Base-by-base conservation (phyloP, 2,113 vertebrate genomes). In the Triplophysa rosa region DNA sequence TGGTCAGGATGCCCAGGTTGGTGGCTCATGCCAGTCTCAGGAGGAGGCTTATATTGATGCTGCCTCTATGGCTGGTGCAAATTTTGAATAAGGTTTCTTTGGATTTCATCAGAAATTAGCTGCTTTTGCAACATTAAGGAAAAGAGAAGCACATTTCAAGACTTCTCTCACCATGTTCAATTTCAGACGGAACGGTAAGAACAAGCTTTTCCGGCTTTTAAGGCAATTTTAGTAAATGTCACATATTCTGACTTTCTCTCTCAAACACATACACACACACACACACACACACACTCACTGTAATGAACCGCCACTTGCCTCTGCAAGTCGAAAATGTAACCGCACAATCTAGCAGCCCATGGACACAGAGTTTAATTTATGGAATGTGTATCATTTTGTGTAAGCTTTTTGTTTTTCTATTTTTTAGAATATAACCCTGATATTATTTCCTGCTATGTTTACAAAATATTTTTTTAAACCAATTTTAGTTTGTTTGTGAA, bases 211-310 rank as follows among this genome's bases (percentile, higher is more conserved):
- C 14, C 33, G 65, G 59, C 49, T 80, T 66, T 77, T 63, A 78
- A 84, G 47, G 78, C 78, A 80, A 77, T 80, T 80, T 67, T 54
- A 45, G 82, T 84, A 80, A 84, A 84, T 84, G 78, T 78, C 82
- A 80, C 42, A 33, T 65, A 47, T 37, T 73, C 56, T 40, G 21
- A 58, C 63, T 24, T 26, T 7, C 33, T 37, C 33, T 24, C 54
- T 4, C 3, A 29, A 3, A 29, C 29, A 29, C 29, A 29, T 4
- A 67, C 45, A 65, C 58, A 78, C 56, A 68, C 3, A 29, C 29
- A 29, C 29, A 29, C 29, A 29, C 29, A 67, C 45, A 65, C 58
- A 78, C 56, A 68, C 24, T 37, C 24, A 33, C 26, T 14, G 5
- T 69, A 81, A 81, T 78, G 79, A 67, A 78, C 69, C 74, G 47